These are phyloP conservation scores for Pseudochaenichthys georgianus DNA, from an alignment of 2,797 vertebrate genomes.

Conservation along the genomic window DNA sequence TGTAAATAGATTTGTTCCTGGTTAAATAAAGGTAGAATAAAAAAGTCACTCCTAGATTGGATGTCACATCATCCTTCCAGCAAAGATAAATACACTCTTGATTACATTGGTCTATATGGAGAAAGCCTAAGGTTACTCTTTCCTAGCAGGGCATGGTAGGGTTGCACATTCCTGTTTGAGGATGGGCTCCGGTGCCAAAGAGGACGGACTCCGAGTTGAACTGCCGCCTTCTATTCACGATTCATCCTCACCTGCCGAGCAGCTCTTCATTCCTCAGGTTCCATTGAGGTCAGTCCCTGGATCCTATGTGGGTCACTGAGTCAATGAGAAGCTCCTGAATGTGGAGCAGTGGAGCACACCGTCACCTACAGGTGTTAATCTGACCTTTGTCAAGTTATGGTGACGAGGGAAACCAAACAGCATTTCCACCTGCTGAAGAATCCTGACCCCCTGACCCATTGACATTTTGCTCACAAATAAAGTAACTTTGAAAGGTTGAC, in stretches of 20 bases:
- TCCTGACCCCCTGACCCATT: constrained; percentile 19
- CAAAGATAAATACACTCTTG: constrained; percentile 36
- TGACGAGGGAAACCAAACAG: constrained; percentile 1
- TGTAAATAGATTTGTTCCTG: neutral
- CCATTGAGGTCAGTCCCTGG: constrained; percentile 60
- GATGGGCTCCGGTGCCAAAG: constrained; percentile 45
- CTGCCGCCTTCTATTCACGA: constrained; percentile 17
- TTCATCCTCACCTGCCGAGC: constrained; percentile 63
- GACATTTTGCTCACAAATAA: neutral
- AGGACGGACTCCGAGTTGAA: constrained; percentile 22
- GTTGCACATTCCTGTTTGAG: constrained; percentile 63
- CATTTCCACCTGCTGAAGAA: constrained; percentile 25
- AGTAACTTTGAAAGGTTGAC: too few relatives aligned
- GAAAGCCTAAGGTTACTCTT: constrained; percentile 52
- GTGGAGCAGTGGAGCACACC: neutral
- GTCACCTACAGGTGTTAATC: constrained; percentile 35
- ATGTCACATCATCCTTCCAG: constrained; percentile 21
- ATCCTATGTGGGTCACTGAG: constrained; percentile 53
- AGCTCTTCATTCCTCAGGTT: constrained; percentile 66
- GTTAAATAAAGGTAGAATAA: constrained; percentile 12
- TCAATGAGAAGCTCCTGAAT: constrained; percentile 36
- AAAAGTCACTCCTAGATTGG: neutral
- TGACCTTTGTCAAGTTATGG: constrained; percentile 34
- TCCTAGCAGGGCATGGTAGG: constrained; percentile 38
- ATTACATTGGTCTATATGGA: constrained; percentile 43